These are phyloP conservation scores for Acleris laterana DNA, from an alignment of 2,888 invertebrate species.

Conservation along the genomic window DNA sequence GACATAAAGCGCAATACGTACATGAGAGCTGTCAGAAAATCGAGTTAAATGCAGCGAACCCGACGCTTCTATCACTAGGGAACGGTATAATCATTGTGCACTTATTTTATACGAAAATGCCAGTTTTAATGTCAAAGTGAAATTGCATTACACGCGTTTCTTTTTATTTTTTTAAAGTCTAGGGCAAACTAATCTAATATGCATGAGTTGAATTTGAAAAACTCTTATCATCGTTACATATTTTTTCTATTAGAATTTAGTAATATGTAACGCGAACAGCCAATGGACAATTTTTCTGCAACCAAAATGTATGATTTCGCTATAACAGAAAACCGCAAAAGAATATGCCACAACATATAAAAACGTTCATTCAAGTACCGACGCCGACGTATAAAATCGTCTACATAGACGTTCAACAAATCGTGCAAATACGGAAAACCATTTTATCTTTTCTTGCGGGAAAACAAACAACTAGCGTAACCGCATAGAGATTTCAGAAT, in stretches of 20 bases:
- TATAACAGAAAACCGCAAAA: neutral
- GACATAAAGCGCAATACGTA: neutral
- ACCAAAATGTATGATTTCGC: neutral
- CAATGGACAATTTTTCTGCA: neutral
- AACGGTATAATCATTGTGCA: neutral
- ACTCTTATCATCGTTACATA: too few relatives aligned
- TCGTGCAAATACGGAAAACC: constrained; percentile 18
- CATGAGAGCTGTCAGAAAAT: constrained; percentile 15
- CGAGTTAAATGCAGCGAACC: constrained; percentile 16
- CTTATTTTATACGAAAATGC: neutral
- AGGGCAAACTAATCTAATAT: too few relatives aligned
- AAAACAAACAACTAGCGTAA: constrained; percentile 1
- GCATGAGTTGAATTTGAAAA: too few relatives aligned
- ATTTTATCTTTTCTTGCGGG: neutral
- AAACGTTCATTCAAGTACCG: constrained; percentile 18
- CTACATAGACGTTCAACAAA: constrained; percentile 34
- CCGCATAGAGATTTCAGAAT: neutral
- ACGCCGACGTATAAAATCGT: constrained; percentile 17
- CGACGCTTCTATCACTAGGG: constrained; percentile 16
- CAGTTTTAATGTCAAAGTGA: neutral
- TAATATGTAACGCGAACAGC: too few relatives aligned
- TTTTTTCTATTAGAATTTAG: too few relatives aligned
- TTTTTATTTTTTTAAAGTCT: too few relatives aligned
- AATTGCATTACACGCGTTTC: neutral
- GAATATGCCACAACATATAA: constrained; percentile 8